A percentile compares a stretch with the other conserved stretches of the same genome.
phyloP scores from a whole-genome alignment of 2,888 invertebrate species.

The Onchidella celtica region DNA sequence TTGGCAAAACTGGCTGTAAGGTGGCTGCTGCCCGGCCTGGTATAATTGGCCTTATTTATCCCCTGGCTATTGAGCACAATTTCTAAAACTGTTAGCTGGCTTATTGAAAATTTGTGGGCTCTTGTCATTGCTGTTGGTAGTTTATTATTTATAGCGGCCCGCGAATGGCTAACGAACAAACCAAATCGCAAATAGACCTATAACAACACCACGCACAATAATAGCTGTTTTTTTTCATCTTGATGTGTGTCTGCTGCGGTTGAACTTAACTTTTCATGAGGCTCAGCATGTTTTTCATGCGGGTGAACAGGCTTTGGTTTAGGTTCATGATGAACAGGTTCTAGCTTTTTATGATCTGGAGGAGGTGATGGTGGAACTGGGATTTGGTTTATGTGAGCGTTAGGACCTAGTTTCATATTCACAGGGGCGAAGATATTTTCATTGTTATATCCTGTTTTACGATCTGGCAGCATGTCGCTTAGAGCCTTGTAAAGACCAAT shows the following conservation, averaged over 20 bases:
- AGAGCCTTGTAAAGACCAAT: neutral
- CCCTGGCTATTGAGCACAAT: too few species aligned
- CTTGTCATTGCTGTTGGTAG: too few species aligned
- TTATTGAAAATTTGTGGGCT: neutral
- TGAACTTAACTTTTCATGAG: too few species aligned
- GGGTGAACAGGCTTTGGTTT: too few species aligned
- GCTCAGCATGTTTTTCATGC: too few species aligned
- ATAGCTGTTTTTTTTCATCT: neutral
- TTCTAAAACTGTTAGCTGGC: neutral
- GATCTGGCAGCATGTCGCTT: neutral
- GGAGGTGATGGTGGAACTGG: neutral
- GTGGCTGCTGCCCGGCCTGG: too few species aligned
- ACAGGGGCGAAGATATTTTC: neutral
- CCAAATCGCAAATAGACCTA: neutral
- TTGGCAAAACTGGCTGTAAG: conserved; percentile 5
- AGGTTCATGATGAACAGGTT: neutral
- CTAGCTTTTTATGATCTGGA: too few species aligned
- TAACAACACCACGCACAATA: neutral
- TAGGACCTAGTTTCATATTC: neutral
- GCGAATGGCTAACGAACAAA: neutral
- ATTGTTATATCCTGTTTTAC: too few species aligned
- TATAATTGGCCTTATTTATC: too few species aligned
- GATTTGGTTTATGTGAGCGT: neutral
- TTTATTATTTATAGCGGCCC: too few species aligned
- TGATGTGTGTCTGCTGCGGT: neutral